Conservation (phyloP, 2,113 vertebrate species). For the Marcusenius ussheri region DNA sequence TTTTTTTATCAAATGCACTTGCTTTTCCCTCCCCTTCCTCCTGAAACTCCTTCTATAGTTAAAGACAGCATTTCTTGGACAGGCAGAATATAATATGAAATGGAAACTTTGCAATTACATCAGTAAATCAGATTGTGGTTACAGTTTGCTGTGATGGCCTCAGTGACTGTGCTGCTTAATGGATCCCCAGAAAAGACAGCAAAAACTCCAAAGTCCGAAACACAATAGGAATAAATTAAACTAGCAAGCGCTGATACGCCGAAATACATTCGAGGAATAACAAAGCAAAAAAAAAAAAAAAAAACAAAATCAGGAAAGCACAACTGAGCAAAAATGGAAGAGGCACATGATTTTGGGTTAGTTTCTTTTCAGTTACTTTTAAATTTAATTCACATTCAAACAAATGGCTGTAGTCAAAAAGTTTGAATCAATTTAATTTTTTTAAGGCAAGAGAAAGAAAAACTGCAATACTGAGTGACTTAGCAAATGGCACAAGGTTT, state of each 20-base stretch:
- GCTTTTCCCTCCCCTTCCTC: background rate
- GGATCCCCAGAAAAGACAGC: background rate
- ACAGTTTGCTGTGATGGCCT: background rate
- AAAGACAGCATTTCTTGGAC: background rate
- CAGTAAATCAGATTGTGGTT: slow-evolving; percentile 5
- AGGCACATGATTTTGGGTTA: background rate
- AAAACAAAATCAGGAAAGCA: background rate
- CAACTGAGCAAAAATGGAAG: background rate
- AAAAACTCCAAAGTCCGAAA: background rate
- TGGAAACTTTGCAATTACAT: slow-evolving; percentile 9
- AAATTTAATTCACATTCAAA: background rate
- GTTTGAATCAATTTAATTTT: background rate
- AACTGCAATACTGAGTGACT: background rate
- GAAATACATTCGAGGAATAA: background rate
- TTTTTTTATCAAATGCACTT: background rate
- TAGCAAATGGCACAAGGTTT: background rate
- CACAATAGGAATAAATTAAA: background rate
- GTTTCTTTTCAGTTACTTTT: slow-evolving; percentile 1
- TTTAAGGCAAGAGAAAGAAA: background rate
- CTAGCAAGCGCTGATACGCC: background rate
- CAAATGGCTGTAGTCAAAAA: background rate
- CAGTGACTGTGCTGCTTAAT: background rate
- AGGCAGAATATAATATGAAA: background rate
- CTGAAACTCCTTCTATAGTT: background rate
- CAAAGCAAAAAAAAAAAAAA: too few relatives aligned